phyloP scores from a whole-genome alignment of 2,113 vertebrate genomes.

The Climacteris rufus region DNA sequence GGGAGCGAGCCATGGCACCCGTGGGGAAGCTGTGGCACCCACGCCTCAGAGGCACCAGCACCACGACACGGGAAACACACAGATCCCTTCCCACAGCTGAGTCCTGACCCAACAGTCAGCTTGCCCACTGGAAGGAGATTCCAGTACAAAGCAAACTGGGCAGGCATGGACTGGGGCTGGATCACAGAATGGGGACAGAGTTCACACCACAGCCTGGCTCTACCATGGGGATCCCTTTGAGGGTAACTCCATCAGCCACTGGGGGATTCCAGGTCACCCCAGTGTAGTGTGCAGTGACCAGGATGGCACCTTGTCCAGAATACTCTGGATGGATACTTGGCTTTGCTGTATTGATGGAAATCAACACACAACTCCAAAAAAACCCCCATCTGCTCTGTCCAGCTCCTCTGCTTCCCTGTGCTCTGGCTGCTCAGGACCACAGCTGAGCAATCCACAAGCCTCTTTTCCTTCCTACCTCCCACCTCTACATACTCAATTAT shows the following conservation, averaged over 20 bases:
- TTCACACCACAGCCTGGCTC: neutral
- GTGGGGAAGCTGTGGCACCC: neutral
- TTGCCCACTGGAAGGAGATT: neutral
- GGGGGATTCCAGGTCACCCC: neutral
- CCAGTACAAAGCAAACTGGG: neutral
- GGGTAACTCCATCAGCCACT: neutral
- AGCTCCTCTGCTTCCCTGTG: neutral
- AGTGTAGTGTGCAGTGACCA: accelerated
- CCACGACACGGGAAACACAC: accelerated
- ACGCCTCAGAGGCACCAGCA: neutral
- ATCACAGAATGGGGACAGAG: accelerated
- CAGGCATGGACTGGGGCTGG: neutral
- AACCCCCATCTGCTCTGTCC: neutral
- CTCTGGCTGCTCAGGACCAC: neutral
- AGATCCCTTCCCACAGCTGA: neutral
- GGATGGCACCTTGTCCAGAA: neutral
- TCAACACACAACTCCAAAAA: neutral
- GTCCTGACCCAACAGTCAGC: neutral
- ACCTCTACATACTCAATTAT: neutral
- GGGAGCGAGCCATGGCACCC: neutral
- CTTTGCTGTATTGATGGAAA: neutral
- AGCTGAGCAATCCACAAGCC: neutral
- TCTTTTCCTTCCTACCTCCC: neutral
- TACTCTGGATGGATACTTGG: neutral
- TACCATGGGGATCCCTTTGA: neutral